Conservation (phyloP, 2,888 invertebrate genomes). For the Platerodrilus igneus region DNA sequence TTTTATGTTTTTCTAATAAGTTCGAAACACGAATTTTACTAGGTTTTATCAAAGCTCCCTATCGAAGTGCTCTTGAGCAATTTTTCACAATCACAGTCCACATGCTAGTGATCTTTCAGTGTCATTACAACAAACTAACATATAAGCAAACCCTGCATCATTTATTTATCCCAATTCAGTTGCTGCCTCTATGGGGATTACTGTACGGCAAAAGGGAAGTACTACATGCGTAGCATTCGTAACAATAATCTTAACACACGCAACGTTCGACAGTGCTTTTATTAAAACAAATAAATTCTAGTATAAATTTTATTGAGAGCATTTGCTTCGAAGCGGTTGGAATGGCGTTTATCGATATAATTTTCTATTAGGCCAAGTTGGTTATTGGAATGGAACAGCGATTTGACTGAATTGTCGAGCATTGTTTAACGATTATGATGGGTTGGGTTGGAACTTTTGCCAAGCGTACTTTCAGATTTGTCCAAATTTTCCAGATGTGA, state of each 20-base stretch:
- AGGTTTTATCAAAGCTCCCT: too few relatives aligned
- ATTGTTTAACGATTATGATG: slow-evolving; percentile 14
- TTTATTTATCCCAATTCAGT: too few relatives aligned
- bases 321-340: slow-evolving; percentile 2
- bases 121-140: too few relatives aligned
- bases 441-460: slow-evolving; percentile 9
- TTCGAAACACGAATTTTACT: too few relatives aligned
- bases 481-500: slow-evolving; percentile 14
- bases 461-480: slow-evolving; percentile 10
- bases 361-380: slow-evolving; percentile 12
- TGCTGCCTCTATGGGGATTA: too few relatives aligned
- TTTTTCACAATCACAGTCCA: too few relatives aligned
- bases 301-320: slow-evolving; percentile 6
- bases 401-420: slow-evolving; percentile 12
- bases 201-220: too few relatives aligned
- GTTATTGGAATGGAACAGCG: slow-evolving; percentile 12
- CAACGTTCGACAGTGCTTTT: slow-evolving; percentile 11
- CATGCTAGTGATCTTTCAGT: too few relatives aligned
- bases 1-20: too few relatives aligned
- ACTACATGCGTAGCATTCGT: too few relatives aligned
- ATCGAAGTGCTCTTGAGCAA: too few relatives aligned
- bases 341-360: slow-evolving; percentile 12
- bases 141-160: too few relatives aligned
- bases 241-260: slow-evolving; percentile 19
- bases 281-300: slow-evolving; percentile 12